Conservation (phyloP, 1,140 invertebrate species). For the Berghia stephanieae region DNA sequence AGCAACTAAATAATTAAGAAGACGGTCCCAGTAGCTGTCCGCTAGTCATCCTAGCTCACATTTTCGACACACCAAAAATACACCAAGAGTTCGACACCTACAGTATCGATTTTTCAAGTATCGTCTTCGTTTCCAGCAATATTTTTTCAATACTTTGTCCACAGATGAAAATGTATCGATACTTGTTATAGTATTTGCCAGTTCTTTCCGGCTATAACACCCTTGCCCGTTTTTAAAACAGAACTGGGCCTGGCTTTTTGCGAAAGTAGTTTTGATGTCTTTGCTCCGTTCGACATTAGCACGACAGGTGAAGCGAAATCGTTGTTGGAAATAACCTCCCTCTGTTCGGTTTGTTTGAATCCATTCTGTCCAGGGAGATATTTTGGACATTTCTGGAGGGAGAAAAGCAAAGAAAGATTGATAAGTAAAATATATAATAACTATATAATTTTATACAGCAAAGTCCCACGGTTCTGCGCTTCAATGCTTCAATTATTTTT, state of each 20-base stretch:
- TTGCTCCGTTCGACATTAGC: slow-evolving; percentile 77
- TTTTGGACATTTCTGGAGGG: slow-evolving; percentile 47
- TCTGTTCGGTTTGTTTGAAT: slow-evolving; percentile 69
- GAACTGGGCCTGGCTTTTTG: slow-evolving; percentile 81
- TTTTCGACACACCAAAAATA: slow-evolving; percentile 60
- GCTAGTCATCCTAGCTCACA: slow-evolving; percentile 52
- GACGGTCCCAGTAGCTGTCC: slow-evolving; percentile 38
- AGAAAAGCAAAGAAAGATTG: background rate
- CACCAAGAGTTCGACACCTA: slow-evolving; percentile 60
- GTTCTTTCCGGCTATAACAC: slow-evolving; percentile 54
- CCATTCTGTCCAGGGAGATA: slow-evolving; percentile 79
- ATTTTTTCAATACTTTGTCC: slow-evolving; percentile 53
- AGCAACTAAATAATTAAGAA: slow-evolving; percentile 34
- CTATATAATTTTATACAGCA: too few species aligned
- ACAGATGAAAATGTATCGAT: slow-evolving; percentile 55
- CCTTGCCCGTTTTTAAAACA: slow-evolving; percentile 73
- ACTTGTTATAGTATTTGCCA: slow-evolving; percentile 41
- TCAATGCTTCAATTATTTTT: too few species aligned
- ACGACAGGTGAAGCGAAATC: slow-evolving; percentile 81
- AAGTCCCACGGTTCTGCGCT: too few species aligned
- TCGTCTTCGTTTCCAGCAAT: slow-evolving; percentile 52
- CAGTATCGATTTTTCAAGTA: slow-evolving; percentile 58
- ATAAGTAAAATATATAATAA: too few species aligned
- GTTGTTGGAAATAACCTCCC: slow-evolving; percentile 75
- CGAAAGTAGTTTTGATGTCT: slow-evolving; percentile 72